Evolutionary conservation across 1,140 invertebrate species (phyloP).

Genomic region (Mercenaria mercenaria): DNA sequence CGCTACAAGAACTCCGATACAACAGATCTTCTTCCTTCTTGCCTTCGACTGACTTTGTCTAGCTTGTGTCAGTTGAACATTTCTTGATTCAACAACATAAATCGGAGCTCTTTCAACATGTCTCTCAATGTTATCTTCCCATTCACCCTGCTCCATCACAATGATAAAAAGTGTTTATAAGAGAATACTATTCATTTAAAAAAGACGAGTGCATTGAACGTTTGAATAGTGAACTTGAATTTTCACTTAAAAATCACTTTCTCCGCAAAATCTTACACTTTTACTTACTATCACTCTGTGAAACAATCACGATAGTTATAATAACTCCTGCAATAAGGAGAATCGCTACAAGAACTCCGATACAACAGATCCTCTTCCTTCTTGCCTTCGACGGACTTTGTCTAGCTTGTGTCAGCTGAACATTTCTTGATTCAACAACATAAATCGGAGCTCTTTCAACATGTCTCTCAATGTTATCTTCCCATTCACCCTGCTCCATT

Average conservation of each 20-base stretch:
- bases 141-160: conserved; percentile 61
- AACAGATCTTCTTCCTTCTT: conserved; percentile 53
- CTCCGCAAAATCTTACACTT: too few relatives aligned
- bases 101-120: conserved; percentile 14
- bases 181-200: too few relatives aligned
- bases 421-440: conserved; percentile 28
- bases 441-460: background rate
- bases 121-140: conserved; percentile 35
- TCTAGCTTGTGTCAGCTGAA: conserved; percentile 43
- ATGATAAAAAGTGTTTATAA: too few relatives aligned
- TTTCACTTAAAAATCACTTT: too few relatives aligned
- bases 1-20: conserved; percentile 39
- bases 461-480: conserved; percentile 49
- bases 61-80: conserved; percentile 41
- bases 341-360: conserved; percentile 41
- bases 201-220: too few relatives aligned
- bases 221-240: too few relatives aligned
- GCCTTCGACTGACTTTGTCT: conserved; percentile 31
- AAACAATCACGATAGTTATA: conserved; percentile 52
- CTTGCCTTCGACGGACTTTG: conserved; percentile 36
- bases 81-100: conserved; percentile 22
- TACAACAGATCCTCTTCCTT: conserved; percentile 53
- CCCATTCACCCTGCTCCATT: conserved; percentile 59
- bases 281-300: conserved; percentile 4
- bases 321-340: conserved; percentile 40